Evolutionary conservation across 2,888 invertebrate genomes (phyloP), one percentile per base, ranked within the genome.

Genomic region (Argynnis bischoffii): DNA sequence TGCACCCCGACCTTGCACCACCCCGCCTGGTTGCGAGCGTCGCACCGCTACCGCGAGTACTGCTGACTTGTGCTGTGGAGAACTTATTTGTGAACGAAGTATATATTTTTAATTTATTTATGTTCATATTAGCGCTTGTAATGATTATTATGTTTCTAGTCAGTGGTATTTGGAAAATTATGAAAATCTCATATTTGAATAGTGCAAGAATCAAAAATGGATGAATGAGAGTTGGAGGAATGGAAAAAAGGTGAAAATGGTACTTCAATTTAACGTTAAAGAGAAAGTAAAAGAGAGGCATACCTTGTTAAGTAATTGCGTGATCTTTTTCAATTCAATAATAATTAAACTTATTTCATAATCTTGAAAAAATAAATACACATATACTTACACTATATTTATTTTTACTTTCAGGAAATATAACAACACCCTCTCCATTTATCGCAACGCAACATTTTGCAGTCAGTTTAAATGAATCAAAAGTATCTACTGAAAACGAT

Each of bases 11-110:
- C 69, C 80, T 0, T 90, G 90, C 75, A 77, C 69, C 69, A 72
- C 66, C 4, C 75, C 84, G 0, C 81, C 82, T 1, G 73, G 77
- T 0, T 81, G 82, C 55, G 85, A 80, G 68, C 75, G 76, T 35
- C 81, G 75, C 2, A 77, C 81, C 0, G 76, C 79, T 11, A 69
- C 66, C 54, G 69, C 55, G 60, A 78, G 71, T 68, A 69, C 78
- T 3, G 76, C 64, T 0, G 86, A 88, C 56, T 66, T 80, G 15
- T 91, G 91, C 73, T 92, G 91, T 64, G 90, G 89, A 1, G 86
- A 89, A 57, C 74, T 90, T 3, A 67, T 87, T 55, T 91, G 91
- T 74, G 76, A 81, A 16, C 72, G 78, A 75, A 85, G 90, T 89
- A 79, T 51, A 60, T 59, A 51, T 31, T 60, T 50, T 51, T 15